Base-by-base conservation (phyloP, 2,113 vertebrate species). In the Stomatorhinus ivindoensis region DNA sequence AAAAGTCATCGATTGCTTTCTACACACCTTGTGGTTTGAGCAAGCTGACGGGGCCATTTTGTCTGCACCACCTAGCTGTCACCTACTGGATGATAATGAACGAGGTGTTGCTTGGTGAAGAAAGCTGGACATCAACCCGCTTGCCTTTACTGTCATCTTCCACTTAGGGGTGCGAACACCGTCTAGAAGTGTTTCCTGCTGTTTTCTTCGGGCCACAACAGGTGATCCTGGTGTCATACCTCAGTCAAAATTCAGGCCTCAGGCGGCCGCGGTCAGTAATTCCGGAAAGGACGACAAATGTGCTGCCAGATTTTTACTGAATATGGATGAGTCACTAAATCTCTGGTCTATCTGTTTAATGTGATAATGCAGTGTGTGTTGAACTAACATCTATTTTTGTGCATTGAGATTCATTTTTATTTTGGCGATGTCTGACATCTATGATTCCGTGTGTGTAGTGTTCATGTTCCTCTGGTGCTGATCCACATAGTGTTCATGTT, bases 81-180 rank as follows among this genome's bases (percentile, higher is more conserved):
- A 53, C 17, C 8, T 4, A 1, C 85, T 24, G 39, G 85, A 87
- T 87, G 85, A 87, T 87, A 35, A 87, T 51, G 50, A 17, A 87
- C 46, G 48, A 87, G 85, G 48, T 87, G 85, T 53, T 55, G 85
- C 85, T 87, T 51, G 85, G 50, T 53, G 85, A 19, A 35, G 50
- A 55, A 35, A 24, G 85, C 50, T 31, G n/a, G 48, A 19, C 50
- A 55, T 55, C 27, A 53, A 31, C 11, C 15, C 1, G 31, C 8
- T 87, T 42, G 50, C 31, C 50, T 51, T 51, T 42, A 39, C 47
- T 13, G 50, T 87, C 85, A 55, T 53, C 48, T 55, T 53, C 27
- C 31, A 55, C 9, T 47, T 87, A 13, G 31, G 27, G 47, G 50
- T 53, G 44, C 2, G 13, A 80, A 80, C 17, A 80, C 35, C 73